Base-by-base conservation (phyloP, 2,797 vertebrate genomes). In the Crocodylus rhombifer region DNA sequence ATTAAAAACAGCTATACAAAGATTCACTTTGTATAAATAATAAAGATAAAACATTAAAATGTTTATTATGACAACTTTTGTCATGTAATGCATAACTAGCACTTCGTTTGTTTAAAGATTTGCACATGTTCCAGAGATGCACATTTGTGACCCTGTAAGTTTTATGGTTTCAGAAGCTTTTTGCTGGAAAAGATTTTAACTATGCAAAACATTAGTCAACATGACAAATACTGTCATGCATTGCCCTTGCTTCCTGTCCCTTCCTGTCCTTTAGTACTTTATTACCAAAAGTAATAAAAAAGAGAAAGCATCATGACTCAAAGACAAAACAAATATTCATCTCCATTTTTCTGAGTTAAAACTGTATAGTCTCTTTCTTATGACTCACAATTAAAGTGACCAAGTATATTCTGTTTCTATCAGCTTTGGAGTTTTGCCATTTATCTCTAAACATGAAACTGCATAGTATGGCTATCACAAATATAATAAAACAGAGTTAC, bases 221-320 rank as follows among this genome's bases (percentile, higher is more conserved):
- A 23, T 73, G 21, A 73, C 36, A 26, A 51, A 73, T 73, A 42
- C 13, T 14, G 81, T 79, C 81, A 81, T 91, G 73, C 2, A 71
- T 42, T 86, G 91, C 10, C 0, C 91, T 82, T 86, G 5, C n/a
- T 33, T 92, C 93, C 89, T 91, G 63, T 88, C 56, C 67, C n/a
- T 33, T 92, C 93, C 91, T 91, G 63, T 88, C 56, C 67, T 17
- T 82, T 2, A 73, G 6, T 58, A 33, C 61, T 84, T 84, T 10
- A 89, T 77, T 1, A 51, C 0, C 33, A 75, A 86, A 82, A 36
- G 21, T 5, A 71, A 60, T 28, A 86, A 65, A 93, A 89, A 60
- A 20, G 0, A 73, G 0, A 2, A 78, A 92, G 30, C 0, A 7
- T 80, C 88, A 79, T n/a, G 61, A 5, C 33, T 77, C 25, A 80